These are phyloP conservation scores for Zaprionus bogoriensis DNA, from an alignment of 2,888 invertebrate genomes.

Conservation along the genomic window DNA sequence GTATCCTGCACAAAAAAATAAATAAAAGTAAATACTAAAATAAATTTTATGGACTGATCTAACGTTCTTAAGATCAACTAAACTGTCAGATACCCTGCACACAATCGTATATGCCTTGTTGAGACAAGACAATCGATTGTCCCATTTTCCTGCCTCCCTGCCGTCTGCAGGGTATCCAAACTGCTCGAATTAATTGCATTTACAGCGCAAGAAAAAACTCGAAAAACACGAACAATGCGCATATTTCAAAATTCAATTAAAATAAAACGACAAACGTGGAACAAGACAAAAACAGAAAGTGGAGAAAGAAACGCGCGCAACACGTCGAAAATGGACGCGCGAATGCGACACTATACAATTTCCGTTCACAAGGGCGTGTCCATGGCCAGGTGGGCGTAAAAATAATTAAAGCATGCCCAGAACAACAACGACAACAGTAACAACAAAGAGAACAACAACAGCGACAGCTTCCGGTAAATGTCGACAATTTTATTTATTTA, in stretches of 20 bases:
- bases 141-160: neutral
- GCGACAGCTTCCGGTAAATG: slow-evolving; percentile 40
- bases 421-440: slow-evolving; percentile 28
- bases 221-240: slow-evolving; percentile 41
- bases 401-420: slow-evolving; percentile 66
- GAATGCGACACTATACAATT: slow-evolving; percentile 69
- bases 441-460: slow-evolving; percentile 44
- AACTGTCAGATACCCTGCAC: neutral
- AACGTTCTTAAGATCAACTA: too few relatives aligned
- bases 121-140: too few relatives aligned
- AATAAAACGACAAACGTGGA: slow-evolving; percentile 54
- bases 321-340: slow-evolving; percentile 5
- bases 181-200: slow-evolving; percentile 74
- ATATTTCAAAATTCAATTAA: slow-evolving; percentile 78
- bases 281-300: slow-evolving; percentile 1
- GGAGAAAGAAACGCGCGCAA: too few relatives aligned
- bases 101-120: too few relatives aligned
- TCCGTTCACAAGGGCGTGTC: slow-evolving; percentile 58
- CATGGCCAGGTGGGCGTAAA: slow-evolving; percentile 69
- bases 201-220: slow-evolving; percentile 38
- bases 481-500: slow-evolving; percentile 27
- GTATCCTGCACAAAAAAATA: too few relatives aligned
- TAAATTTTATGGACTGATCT: too few relatives aligned
- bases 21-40: too few relatives aligned
- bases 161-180: slow-evolving; percentile 23